phyloP scores from a whole-genome alignment of 2,888 invertebrate genomes.

The Adelognathus sp. region DNA sequence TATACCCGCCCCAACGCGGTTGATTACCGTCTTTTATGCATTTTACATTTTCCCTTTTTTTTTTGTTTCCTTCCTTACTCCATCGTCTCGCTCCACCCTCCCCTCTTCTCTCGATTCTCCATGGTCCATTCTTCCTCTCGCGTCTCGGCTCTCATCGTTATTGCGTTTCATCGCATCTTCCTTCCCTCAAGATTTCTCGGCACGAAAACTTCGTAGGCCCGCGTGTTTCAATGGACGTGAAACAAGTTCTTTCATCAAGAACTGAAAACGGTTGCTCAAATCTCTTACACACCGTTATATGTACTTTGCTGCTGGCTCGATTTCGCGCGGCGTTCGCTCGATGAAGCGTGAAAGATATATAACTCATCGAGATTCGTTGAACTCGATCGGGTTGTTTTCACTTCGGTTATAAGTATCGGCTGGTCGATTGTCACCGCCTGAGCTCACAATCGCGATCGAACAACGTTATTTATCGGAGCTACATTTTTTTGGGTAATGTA shows the following conservation, averaged over 20 bases:
- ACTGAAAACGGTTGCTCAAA: constrained; percentile 28
- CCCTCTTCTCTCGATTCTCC: constrained; percentile 51
- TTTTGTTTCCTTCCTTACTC: constrained; percentile 29
- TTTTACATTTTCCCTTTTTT: constrained; percentile 57
- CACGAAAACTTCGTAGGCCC: constrained; percentile 22
- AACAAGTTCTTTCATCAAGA: constrained; percentile 39
- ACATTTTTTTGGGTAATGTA: neutral
- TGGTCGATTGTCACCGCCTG: neutral
- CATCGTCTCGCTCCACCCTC: constrained; percentile 54
- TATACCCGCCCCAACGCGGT: constrained; percentile 50
- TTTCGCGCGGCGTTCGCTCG: constrained; percentile 1
- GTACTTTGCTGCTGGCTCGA: neutral
- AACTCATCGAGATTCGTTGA: constrained; percentile 2
- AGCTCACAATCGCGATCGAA: constrained; percentile 18
- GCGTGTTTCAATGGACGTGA: constrained; percentile 11
- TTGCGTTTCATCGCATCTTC: constrained; percentile 15
- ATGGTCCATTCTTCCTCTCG: constrained; percentile 54
- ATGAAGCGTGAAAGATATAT: neutral
- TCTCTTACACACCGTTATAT: neutral
- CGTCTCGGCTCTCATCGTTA: constrained; percentile 40
- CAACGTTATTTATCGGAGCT: constrained; percentile 26
- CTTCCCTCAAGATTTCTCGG: constrained; percentile 42
- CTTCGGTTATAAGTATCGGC: neutral
- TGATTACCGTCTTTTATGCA: constrained; percentile 60
- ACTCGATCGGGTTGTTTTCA: constrained; percentile 1